Base-by-base conservation (phyloP, 2,113 vertebrate species). In the Camarhynchus parvulus region DNA sequence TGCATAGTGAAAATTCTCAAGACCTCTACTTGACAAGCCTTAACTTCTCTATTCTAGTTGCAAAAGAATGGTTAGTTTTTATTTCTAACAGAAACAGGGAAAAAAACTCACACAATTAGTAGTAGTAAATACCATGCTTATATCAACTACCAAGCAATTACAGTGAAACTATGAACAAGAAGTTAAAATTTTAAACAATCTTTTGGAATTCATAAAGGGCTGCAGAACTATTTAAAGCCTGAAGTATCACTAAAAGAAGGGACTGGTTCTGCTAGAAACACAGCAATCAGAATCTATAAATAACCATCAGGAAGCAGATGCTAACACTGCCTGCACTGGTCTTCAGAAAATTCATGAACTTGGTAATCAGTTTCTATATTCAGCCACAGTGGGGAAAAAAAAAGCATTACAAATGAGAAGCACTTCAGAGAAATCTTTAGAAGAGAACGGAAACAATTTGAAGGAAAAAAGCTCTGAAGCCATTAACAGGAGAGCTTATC, bases 321-420 rank as follows among this genome's bases (percentile, higher is more conserved):
- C 68, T 93, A 93, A 93, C 63, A 63, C 47, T 83, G 90, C 59
- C 72, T 94, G 93, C 70, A 86, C 67, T 92, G 79, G 90, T 88
- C 87, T 93, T 91, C 82, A 86, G 75, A 96, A 96, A 94, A 97
- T 92, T 97, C 78, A 91, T 86, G 42, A 94, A 95, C 85, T 83
- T 92, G 68, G 68, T 96, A 94, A 96, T 96, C 93, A 88, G 84
- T 76, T 96, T 95, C 95, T 96, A 95, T 92, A 95, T 95, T 95
- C 72, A 96, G 87, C 42, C 47, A 93, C 68, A 87, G 91, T 69
- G 50, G 25, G 33, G 11, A 25, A 44, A 37, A 95, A 95, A 85
- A 94, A 94, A 76, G 77, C 70, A 82, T 89, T 91, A 91, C 62
- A 94, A 92, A 89, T 91, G 81, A 95, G 70, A 69, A 85, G 66